Evolutionary conservation across 2,113 vertebrate genomes (phyloP), one percentile per base, ranked within the genome.

Genomic region (Glaucidium brasilianum): DNA sequence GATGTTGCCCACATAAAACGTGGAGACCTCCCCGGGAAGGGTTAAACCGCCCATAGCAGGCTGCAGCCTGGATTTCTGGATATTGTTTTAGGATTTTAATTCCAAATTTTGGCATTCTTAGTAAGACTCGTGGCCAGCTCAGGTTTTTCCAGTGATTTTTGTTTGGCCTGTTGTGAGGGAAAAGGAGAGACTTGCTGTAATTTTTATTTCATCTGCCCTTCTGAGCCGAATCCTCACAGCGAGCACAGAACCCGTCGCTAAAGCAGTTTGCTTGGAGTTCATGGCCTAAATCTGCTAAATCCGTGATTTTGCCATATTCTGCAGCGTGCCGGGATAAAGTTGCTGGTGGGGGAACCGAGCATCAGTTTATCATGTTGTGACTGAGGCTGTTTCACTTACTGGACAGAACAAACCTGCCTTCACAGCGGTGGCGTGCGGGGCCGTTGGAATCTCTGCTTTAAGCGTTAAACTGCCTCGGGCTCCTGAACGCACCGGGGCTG

Each of bases 71-170:
- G 0, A 30, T 47, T 79, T 37, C 14, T 25, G 41, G 45, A 6
- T 39, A 14, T 58, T 35, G 10, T 37, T 34, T 41, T 9, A 25
- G 9, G 50, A n/a, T 2, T 58, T 86, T 9, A 34, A 74, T 66
- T 23, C 60, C 23, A 47, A 25, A 1, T 58, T 15, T 9, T 17
- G 30, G 1, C 7, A 3, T 29, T 67, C 14, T 45, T 29, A 6
- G 7, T 8, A 49, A 56, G 26, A 6, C 7, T 39, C 0, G 0
- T 25, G 45, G 43, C 5, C 43, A 55, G 62, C 39, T 39, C 25
- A 16, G 52, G 11, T 4, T 73, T 76, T 30, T 2, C 37, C 41
- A 41, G 41, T 22, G 39, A 5, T 73, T n/a, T 63, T 19, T 79
- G 30, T 39, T 79, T 45, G 32, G 14, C 41, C 15, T 58, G 59